These are phyloP conservation scores for Thalassophryne amazonica DNA, from an alignment of 2,797 vertebrate genomes.

Conservation along the genomic window DNA sequence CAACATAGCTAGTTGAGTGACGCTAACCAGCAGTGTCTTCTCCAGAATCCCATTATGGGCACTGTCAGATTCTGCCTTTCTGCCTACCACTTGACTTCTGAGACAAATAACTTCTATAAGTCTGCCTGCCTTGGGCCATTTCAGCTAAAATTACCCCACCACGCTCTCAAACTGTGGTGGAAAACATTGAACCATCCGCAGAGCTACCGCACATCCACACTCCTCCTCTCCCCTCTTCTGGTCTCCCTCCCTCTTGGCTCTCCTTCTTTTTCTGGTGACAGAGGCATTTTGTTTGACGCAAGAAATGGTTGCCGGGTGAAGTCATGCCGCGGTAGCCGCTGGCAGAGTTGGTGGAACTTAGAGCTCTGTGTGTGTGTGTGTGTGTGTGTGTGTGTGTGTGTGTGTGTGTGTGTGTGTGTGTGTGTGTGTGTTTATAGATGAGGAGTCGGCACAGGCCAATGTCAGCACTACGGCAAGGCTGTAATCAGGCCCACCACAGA, in stretches of 20 bases:
- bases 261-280: slow-evolving; percentile 78
- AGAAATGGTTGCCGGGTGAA: slow-evolving; percentile 77
- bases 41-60: slow-evolving; percentile 37
- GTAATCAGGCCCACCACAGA: slow-evolving; percentile 80
- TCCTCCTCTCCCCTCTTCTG: slow-evolving; percentile 19
- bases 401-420: slow-evolving; percentile 20
- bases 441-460: slow-evolving; percentile 72
- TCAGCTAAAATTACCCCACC: slow-evolving; percentile 76
- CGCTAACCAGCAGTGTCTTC: slow-evolving; percentile 57
- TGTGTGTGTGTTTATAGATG: slow-evolving; percentile 71
- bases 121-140: slow-evolving; percentile 50
- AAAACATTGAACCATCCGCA: slow-evolving; percentile 65
- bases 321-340: slow-evolving; percentile 79
- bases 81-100: slow-evolving; percentile 44
- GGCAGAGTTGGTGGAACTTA: slow-evolving; percentile 77
- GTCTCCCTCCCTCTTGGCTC: slow-evolving; percentile 12
- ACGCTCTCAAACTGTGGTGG: slow-evolving; percentile 62
- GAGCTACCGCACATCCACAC: slow-evolving; percentile 57
- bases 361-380: slow-evolving; percentile 22
- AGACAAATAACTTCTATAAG: slow-evolving; percentile 72
- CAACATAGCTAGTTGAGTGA: slow-evolving; percentile 1
- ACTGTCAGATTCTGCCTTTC: slow-evolving; percentile 15
- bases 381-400: slow-evolving; percentile 28
- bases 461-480: slow-evolving; percentile 78
- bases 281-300: slow-evolving; percentile 83